A percentile compares a stretch with the other conserved stretches of the same genome.
Evolutionary conservation across 2,797 vertebrate genomes (phyloP).

Genomic region (Molothrus ater): DNA sequence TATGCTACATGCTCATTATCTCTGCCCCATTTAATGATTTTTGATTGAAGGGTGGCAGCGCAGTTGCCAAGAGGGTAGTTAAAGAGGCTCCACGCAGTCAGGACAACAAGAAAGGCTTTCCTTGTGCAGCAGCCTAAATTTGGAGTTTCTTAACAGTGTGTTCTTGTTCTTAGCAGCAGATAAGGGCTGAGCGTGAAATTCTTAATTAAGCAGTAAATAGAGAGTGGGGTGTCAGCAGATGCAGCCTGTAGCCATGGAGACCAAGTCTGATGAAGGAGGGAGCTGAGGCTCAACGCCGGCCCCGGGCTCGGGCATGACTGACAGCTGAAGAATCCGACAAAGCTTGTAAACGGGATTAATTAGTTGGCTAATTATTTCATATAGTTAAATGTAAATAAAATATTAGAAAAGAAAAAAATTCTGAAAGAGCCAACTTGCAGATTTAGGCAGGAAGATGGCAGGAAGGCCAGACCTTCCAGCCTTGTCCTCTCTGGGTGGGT

Average conservation of each 20-base stretch:
- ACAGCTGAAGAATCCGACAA: slow-evolving; percentile 83
- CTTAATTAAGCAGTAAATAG: slow-evolving; percentile 89
- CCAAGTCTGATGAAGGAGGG: slow-evolving; percentile 77
- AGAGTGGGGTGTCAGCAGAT: slow-evolving; percentile 86
- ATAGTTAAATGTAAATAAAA: slow-evolving; percentile 77
- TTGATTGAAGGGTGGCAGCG: slow-evolving; percentile 83
- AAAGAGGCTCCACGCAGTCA: slow-evolving; percentile 75
- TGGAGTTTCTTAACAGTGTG: slow-evolving; percentile 83
- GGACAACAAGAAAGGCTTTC: slow-evolving; percentile 78
- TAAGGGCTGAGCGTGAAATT: slow-evolving; percentile 86
- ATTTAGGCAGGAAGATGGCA: background rate
- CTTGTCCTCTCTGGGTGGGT: background rate
- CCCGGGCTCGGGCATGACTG: slow-evolving; percentile 77
- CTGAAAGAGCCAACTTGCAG: background rate
- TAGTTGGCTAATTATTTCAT: slow-evolving; percentile 83
- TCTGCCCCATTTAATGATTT: slow-evolving; percentile 84
- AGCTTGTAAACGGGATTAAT: slow-evolving; percentile 85
- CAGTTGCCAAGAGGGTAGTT: slow-evolving; percentile 75
- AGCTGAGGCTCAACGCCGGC: slow-evolving; percentile 63
- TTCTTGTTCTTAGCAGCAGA: slow-evolving; percentile 83
- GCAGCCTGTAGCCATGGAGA: slow-evolving; percentile 84
- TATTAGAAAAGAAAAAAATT: slow-evolving; percentile 10
- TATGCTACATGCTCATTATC: slow-evolving; percentile 84
- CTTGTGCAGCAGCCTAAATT: slow-evolving; percentile 81
- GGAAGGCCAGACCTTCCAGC: background rate